phyloP scores from a whole-genome alignment of 1,140 invertebrate species.

The Heliothis virescens region DNA sequence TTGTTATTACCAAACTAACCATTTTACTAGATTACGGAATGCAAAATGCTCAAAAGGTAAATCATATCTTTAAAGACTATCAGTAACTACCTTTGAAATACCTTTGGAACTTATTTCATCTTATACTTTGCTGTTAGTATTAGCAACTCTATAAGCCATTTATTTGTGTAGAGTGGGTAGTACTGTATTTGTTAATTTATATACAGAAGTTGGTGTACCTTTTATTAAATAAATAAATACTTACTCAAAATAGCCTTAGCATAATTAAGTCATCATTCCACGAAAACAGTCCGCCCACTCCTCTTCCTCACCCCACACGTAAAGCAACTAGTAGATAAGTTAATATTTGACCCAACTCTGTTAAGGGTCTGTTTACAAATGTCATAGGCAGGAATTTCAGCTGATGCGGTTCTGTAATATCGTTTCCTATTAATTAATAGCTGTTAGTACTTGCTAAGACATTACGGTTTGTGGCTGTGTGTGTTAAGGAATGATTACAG shows the following conservation, averaged over 20 bases:
- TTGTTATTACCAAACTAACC: no score
- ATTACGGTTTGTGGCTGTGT: background rate
- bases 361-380: constrained; percentile 49
- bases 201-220: no score
- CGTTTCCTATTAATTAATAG: constrained; percentile 46
- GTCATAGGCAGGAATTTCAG: constrained; percentile 48
- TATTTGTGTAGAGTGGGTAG: no score
- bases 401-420: constrained; percentile 16
- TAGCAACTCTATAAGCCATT: no score
- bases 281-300: background rate
- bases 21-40: no score
- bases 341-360: constrained; percentile 57
- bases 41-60: no score
- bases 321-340: constrained; percentile 54
- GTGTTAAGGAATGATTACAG: background rate
- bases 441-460: background rate
- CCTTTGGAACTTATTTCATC: no score
- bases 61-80: no score
- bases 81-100: no score
- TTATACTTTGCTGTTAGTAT: no score
- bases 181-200: no score
- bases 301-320: constrained; percentile 3
- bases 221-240: no score
- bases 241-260: background rate
- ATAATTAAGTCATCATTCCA: background rate